Conservation (phyloP, 2,113 vertebrate species). For the Cephalopholis sonnerati region DNA sequence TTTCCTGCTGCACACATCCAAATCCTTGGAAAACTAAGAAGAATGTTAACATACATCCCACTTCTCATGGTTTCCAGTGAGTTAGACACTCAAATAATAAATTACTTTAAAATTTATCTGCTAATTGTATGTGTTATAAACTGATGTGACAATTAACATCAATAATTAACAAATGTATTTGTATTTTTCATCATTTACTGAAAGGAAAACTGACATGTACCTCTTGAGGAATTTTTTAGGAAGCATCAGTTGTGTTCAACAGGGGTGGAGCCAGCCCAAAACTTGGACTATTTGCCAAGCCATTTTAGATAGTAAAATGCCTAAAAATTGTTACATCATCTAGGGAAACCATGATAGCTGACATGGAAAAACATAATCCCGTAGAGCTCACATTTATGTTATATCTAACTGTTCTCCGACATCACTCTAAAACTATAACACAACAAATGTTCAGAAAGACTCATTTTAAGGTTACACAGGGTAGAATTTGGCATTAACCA, state of each 20-base stretch:
- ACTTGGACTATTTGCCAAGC: too few species aligned
- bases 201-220: not conserved
- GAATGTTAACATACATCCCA: constrained; percentile 31
- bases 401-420: too few species aligned
- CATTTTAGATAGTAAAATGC: too few species aligned
- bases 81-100: constrained; percentile 15
- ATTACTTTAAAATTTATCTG: not conserved
- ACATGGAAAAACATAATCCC: too few species aligned
- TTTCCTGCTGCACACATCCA: constrained; percentile 38
- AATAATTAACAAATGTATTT: not conserved
- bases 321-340: too few species aligned
- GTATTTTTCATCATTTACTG: not conserved
- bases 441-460: too few species aligned
- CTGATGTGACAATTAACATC: not conserved
- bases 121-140: not conserved
- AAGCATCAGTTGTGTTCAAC: not conserved
- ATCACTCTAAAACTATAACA: too few species aligned
- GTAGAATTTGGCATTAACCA: too few species aligned
- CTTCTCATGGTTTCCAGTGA: not conserved
- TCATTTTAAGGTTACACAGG: too few species aligned
- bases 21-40: constrained; percentile 39
- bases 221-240: not conserved
- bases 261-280: too few species aligned
- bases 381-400: too few species aligned
- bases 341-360: too few species aligned